phyloP scores from a whole-genome alignment of 2,113 vertebrate genomes.

The Ia io region DNA sequence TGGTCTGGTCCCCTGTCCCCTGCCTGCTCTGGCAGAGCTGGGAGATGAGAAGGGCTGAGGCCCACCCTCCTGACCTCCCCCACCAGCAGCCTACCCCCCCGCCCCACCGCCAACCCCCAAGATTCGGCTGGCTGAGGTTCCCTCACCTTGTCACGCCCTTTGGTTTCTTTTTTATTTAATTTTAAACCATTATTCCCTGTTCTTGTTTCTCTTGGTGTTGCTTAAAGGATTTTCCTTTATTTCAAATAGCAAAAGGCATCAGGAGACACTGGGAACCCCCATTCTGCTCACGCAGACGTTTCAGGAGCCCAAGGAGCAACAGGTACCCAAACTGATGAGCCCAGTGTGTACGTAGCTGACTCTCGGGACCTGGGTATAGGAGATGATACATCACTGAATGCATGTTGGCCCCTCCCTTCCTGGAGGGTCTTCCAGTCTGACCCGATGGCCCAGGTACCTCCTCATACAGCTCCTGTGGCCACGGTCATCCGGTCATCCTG shows the following conservation, averaged over 20 bases:
- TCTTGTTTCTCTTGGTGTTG: neutral
- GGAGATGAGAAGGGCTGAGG: neutral
- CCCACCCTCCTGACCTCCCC: neutral
- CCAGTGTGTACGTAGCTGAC: neutral
- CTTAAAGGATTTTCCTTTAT: slow-evolving; percentile 46
- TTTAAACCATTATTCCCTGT: neutral
- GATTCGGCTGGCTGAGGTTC: neutral
- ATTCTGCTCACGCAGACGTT: neutral
- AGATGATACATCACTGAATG: neutral
- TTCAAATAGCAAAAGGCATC: slow-evolving; percentile 58
- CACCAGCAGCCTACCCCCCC: neutral
- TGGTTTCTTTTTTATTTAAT: neutral
- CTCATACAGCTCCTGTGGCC: accelerated
- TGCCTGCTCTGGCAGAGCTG: neutral
- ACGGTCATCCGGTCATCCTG: too few relatives aligned
- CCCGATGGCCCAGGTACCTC: accelerated
- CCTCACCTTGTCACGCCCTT: neutral
- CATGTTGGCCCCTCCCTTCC: accelerated
- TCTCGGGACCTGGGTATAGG: accelerated
- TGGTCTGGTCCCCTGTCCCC: neutral
- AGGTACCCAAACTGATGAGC: slow-evolving; percentile 59
- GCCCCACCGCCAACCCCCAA: too few relatives aligned
- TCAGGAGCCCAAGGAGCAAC: slow-evolving; percentile 31
- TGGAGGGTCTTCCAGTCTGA: neutral
- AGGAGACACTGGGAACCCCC: neutral